Conservation (phyloP, 2,888 invertebrate species). For the Therioaphis trifolii region DNA sequence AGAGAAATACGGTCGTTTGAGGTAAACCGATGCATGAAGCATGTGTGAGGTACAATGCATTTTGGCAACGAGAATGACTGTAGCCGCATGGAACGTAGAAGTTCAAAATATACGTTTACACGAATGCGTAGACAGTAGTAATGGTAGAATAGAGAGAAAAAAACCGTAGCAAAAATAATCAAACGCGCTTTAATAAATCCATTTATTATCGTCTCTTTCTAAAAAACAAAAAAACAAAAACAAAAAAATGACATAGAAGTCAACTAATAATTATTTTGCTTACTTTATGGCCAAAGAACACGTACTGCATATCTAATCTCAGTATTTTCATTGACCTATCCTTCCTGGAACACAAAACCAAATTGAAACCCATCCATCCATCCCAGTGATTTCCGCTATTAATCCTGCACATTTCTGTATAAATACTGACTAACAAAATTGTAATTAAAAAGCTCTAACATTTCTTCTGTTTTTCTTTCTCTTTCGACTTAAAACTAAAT, state of each 20-base stretch:
- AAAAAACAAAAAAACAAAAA: too few relatives aligned
- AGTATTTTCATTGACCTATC: conserved; percentile 86
- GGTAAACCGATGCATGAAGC: conserved; percentile 54
- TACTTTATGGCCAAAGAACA: conserved; percentile 59
- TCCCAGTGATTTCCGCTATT: conserved; percentile 54
- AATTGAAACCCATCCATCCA: conserved; percentile 66
- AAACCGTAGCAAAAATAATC: neutral
- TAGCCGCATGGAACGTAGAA: conserved; percentile 31
- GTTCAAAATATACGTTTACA: neutral
- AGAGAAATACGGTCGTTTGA: conserved; percentile 59
- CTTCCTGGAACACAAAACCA: conserved; percentile 79
- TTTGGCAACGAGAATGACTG: conserved; percentile 38
- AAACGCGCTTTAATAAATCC: neutral
- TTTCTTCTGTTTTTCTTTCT: conserved; percentile 63
- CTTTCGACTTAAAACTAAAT: conserved; percentile 58
- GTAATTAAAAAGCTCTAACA: conserved; percentile 58
- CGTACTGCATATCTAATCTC: conserved; percentile 67
- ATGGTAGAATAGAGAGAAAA: neutral
- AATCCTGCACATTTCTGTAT: conserved; percentile 47
- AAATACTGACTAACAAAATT: conserved; percentile 62
- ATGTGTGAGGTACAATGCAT: conserved; percentile 45
- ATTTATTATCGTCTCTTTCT: conserved; percentile 12
- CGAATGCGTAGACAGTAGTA: neutral
- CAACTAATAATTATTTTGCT: conserved; percentile 51
- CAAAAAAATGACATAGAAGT: conserved; percentile 14